phyloP scores from a whole-genome alignment of 2,113 vertebrate species.

The Gallinago undulata region DNA sequence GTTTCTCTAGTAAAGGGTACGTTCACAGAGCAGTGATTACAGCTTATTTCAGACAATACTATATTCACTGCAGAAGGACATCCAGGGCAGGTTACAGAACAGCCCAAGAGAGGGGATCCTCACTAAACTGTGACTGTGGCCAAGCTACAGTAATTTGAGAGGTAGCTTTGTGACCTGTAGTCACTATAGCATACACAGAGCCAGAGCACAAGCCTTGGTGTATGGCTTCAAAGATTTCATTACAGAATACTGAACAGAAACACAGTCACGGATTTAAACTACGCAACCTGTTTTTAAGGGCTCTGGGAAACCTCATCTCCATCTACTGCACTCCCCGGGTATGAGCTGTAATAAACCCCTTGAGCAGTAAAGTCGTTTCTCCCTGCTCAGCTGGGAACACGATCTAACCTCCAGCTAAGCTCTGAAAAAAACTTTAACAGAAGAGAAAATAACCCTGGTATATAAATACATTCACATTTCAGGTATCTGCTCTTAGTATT shows the following conservation, averaged over 20 bases:
- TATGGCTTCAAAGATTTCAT: not conserved
- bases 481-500: not conserved
- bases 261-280: not conserved
- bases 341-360: not conserved
- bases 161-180: not conserved
- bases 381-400: not conserved
- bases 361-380: not conserved
- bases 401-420: not conserved
- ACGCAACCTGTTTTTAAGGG: not conserved
- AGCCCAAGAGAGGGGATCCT: not conserved
- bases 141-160: not conserved
- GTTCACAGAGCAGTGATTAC: not conserved
- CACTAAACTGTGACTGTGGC: not conserved
- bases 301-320: not conserved
- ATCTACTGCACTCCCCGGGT: not conserved
- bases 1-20: not conserved
- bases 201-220: rapidly evolving
- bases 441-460: not conserved
- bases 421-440: not conserved
- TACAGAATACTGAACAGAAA: not conserved
- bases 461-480: not conserved
- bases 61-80: not conserved
- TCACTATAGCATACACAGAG: not conserved
- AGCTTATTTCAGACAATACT: not conserved
- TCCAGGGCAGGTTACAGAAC: not conserved